Base-by-base conservation (phyloP, 92 coral and sea anemone genomes). In the Umimayanthus chanpuru region DNA sequence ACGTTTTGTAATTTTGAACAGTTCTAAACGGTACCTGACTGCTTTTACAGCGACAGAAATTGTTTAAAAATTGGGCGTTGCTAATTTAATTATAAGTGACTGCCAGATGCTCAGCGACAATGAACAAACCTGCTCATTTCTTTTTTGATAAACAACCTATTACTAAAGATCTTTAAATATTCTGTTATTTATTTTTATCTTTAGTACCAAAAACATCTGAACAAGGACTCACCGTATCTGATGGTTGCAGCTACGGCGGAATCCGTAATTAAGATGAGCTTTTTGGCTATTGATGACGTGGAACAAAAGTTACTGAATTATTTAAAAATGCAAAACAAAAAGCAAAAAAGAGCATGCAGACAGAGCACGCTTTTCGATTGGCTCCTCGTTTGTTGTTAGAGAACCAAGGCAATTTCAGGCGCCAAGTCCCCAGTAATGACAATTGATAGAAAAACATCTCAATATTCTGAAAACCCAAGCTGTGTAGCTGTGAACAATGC, bases 401-500 rank as follows among this genome's bases (percentile, higher is more conserved):
- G 3, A 6, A 40, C 77, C 44, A 73, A 16, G 77, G 77, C n/a
- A 82, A 11, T n/a, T n/a, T 70, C 72, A 43, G 39, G 58, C 53
- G 56, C 36, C 26, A 32, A 28, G 15, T 41, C 50, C 53, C 7
- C 58, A 39, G 53, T 40, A 53, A 53, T 43, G 38, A 43, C 40
- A 49, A 43, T 43, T 68, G 16, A 43, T 70, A 26, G 78, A 47
- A 83, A 56, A 70, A 44, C 76, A 25, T 70, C 67, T 50, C 64
- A 83, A 70, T n/a, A 72, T 49, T 83, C 68, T 43, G 64, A 70
- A 83, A 83, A 32, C 67, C 47, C 87, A 70, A 70, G 78, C 77
- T 41, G 77, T 83, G 77, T 70, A 36, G 87, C 38, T 81, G 76
- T 26, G 53, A 81, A 83, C 87, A 83, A 83, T 83, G 40, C 58